Conservation (phyloP, 35 echinoderm and acorn worm genomes). For the Apostichopus parvimensis region DNA sequence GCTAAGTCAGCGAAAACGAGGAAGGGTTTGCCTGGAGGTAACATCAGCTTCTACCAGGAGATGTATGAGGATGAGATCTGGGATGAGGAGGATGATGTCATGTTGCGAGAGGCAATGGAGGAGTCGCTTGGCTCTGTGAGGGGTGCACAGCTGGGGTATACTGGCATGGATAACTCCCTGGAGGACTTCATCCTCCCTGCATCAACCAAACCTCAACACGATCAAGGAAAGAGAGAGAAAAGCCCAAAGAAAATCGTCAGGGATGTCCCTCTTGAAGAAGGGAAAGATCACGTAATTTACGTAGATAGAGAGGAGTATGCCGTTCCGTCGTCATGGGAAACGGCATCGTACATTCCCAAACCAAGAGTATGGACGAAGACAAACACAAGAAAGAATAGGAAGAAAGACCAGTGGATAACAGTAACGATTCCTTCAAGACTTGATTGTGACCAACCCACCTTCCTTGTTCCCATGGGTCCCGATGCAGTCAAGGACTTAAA, state of each 20-base stretch:
- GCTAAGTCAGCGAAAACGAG: slow-evolving; percentile 30
- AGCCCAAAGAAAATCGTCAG: neutral
- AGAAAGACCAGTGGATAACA: neutral
- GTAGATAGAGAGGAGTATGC: slow-evolving; percentile 16
- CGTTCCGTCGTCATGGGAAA: neutral
- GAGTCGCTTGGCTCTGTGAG: neutral
- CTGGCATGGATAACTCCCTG: slow-evolving; percentile 3
- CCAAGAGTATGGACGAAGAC: slow-evolving; percentile 31
- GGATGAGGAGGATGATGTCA: slow-evolving; percentile 10
- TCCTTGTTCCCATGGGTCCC: neutral
- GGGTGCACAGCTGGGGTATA: neutral
- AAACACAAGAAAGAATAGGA: neutral
- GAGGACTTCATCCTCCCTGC: slow-evolving; percentile 7
- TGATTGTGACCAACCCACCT: neutral
- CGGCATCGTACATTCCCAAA: slow-evolving; percentile 3
- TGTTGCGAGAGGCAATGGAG: slow-evolving; percentile 23
- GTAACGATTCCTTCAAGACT: neutral
- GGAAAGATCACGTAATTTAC: slow-evolving; percentile 3
- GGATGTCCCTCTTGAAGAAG: neutral
- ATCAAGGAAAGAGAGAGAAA: neutral
- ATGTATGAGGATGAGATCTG: slow-evolving; percentile 46
- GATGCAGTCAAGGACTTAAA: slow-evolving; percentile 8
- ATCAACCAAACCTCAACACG: neutral
- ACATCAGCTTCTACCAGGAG: slow-evolving; percentile 6
- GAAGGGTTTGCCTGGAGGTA: slow-evolving; percentile 36